phyloP scores from a whole-genome alignment of 2,113 vertebrate genomes.

The Picathartes gymnocephalus region DNA sequence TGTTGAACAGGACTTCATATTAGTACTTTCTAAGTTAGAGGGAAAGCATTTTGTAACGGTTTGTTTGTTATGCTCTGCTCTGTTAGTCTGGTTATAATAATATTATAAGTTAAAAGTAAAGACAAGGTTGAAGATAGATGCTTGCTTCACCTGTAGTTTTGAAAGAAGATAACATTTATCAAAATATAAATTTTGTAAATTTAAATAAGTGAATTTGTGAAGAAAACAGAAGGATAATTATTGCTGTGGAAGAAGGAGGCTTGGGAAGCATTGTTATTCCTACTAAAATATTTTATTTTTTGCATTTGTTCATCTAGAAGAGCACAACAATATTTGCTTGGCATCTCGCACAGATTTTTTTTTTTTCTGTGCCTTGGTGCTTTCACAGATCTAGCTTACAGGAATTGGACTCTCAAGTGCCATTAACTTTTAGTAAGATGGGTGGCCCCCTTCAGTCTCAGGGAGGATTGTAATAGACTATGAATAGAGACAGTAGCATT shows the following conservation, averaged over 20 bases:
- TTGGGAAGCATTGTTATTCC: not conserved
- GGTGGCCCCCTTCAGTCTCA: not conserved
- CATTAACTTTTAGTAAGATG: not conserved
- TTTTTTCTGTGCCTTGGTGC: not conserved
- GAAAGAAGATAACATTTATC: not conserved
- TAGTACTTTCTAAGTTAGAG: not conserved
- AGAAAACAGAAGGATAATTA: not conserved
- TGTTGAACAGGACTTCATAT: not conserved
- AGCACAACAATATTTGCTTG: not conserved
- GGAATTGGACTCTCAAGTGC: not conserved
- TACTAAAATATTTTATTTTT: not conserved
- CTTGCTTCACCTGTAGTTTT: not conserved
- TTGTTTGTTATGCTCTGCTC: not conserved
- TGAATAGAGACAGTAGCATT: not conserved
- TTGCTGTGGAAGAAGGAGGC: not conserved
- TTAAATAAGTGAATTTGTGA: not conserved
- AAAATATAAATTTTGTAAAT: not conserved
- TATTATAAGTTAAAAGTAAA: not conserved
- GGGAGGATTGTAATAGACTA: not conserved
- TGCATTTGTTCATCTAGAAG: not conserved
- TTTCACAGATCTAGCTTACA: not conserved
- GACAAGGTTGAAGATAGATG: not conserved
- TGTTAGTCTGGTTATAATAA: not conserved
- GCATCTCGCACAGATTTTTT: not conserved
- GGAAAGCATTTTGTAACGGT: not conserved